Conservation (phyloP, 2,113 vertebrate species). For the Gnathonemus echidnorhynchus region DNA sequence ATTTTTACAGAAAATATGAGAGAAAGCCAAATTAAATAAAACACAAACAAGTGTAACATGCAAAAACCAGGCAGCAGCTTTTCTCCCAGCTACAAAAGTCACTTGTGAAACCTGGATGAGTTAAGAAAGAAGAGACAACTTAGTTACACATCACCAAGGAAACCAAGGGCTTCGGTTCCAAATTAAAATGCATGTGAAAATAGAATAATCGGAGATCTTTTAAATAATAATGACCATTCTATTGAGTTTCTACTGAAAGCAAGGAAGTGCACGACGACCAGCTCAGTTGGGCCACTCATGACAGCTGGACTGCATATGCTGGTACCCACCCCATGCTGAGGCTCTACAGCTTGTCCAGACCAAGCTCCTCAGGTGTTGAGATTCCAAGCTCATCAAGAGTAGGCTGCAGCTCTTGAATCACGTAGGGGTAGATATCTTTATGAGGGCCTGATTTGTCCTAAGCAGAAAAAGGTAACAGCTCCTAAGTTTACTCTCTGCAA, state of each 20-base stretch:
- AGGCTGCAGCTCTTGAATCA: slow-evolving; percentile 90
- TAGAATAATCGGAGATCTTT: not conserved
- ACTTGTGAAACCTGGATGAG: not conserved
- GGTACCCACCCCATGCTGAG: not conserved
- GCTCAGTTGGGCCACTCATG: not conserved
- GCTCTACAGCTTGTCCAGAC: slow-evolving; percentile 77
- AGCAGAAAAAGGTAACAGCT: slow-evolving; percentile 9
- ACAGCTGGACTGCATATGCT: not conserved
- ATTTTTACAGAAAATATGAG: slow-evolving; percentile 1
- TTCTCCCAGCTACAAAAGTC: not conserved
- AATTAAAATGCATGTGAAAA: not conserved
- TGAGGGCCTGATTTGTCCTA: slow-evolving; percentile 90
- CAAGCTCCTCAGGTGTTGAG: slow-evolving; percentile 91
- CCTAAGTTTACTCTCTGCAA: not conserved
- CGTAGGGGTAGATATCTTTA: slow-evolving; percentile 94
- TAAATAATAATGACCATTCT: not conserved
- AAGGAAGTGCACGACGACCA: not conserved
- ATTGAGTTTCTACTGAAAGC: not conserved
- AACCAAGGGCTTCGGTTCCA: not conserved
- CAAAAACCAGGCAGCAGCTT: not conserved
- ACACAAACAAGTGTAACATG: not conserved
- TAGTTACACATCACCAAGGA: not conserved
- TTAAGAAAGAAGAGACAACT: not conserved
- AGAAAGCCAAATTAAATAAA: not conserved
- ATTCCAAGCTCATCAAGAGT: slow-evolving; percentile 90